Evolutionary conservation across 1,140 invertebrate species (phyloP).

Genomic region (Sesamia nonagrioides): DNA sequence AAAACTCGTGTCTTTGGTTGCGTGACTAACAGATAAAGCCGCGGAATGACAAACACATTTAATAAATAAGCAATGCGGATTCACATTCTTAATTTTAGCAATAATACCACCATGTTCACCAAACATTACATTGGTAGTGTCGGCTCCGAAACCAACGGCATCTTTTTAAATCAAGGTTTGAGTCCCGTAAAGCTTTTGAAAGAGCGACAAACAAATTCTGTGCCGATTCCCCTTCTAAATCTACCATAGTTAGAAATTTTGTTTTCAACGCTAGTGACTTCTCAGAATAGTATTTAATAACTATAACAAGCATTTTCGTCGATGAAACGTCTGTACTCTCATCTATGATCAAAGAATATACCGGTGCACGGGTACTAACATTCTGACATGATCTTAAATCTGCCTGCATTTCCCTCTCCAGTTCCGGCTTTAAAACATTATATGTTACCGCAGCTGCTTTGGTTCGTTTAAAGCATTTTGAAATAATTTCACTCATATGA

Average conservation of each 20-base stretch:
- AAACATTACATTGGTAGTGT: too few relatives aligned
- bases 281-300: constrained; percentile 16
- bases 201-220: constrained; percentile 55
- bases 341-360: constrained; percentile 21
- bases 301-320: neutral
- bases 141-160: too few relatives aligned
- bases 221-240: constrained; percentile 28
- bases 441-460: too few relatives aligned
- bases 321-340: neutral
- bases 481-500: too few relatives aligned
- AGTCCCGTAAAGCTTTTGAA: constrained; percentile 50
- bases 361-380: neutral
- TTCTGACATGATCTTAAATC: neutral
- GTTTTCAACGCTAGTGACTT: constrained; percentile 14
- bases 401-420: neutral
- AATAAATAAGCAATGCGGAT: constrained; percentile 55
- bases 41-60: constrained; percentile 61
- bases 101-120: constrained; percentile 50
- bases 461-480: too few relatives aligned
- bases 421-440: too few relatives aligned
- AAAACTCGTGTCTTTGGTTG: constrained; percentile 52
- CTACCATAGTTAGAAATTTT: constrained; percentile 35
- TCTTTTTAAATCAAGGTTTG: constrained; percentile 13
- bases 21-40: constrained; percentile 51
- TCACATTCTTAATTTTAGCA: constrained; percentile 56